A percentile compares a stretch with the other conserved stretches of the same genome.
Conservation (phyloP, 64 coral and sea anemone genomes). For the Exaiptasia diaphana region DNA sequence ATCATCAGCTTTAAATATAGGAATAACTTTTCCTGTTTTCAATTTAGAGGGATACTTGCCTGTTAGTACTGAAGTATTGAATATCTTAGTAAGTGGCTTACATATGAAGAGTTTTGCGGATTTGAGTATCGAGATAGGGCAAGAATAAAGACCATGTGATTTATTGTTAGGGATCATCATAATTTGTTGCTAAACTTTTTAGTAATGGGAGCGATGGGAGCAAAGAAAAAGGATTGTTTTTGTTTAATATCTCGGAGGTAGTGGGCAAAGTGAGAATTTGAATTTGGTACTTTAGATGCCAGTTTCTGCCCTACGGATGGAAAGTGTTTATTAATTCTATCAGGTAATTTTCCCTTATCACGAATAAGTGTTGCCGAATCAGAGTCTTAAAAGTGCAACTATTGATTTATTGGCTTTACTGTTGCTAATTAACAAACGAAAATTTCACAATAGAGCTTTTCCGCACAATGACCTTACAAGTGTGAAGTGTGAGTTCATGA, state of each 20-base stretch:
- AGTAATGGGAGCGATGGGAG: background rate
- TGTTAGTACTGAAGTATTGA: background rate
- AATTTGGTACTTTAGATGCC: background rate
- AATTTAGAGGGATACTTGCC: constrained; percentile 16
- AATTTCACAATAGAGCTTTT: too few relatives aligned
- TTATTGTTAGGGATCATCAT: constrained; percentile 11
- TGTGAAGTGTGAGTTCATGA: too few relatives aligned
- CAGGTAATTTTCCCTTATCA: background rate
- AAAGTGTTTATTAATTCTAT: constrained; percentile 24
- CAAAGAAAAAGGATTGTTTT: constrained; percentile 35
- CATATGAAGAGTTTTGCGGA: background rate
- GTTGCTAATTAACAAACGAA: background rate
- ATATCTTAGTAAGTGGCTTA: background rate
- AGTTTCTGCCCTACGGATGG: constrained; percentile 22
- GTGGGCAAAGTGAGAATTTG: background rate
- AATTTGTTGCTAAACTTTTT: constrained; percentile 10
- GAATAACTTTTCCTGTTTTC: constrained; percentile 8
- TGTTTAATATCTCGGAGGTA: background rate
- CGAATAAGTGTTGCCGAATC: too few relatives aligned
- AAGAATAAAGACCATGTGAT: constrained; percentile 32
- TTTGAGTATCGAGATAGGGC: constrained; percentile 10
- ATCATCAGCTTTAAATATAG: constrained; percentile 31
- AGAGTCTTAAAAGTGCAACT: too few relatives aligned
- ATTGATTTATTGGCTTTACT: background rate
- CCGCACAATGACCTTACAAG: too few relatives aligned